Base-by-base conservation (phyloP, 2,797 vertebrate genomes). In the Delichon dasypus region DNA sequence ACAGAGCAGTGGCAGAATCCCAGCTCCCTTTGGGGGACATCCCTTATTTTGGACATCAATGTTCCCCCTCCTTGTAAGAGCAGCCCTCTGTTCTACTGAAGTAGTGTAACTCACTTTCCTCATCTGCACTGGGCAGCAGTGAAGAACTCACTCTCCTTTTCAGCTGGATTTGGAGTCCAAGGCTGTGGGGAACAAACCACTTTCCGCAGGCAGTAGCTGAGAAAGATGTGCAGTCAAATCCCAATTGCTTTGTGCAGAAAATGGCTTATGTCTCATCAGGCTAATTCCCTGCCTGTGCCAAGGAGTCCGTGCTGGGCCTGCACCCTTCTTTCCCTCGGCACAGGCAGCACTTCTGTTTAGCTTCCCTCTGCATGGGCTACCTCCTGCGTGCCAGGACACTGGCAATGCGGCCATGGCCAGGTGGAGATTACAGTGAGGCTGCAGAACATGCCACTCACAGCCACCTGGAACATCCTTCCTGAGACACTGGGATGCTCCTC, bases 361-460 rank as follows among this genome's bases (percentile, higher is more conserved):
- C 36, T 73, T 58, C 16, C 30, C 11, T 20, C 8, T 27, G 30
- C 5, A 0, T 0, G 0, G 27, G 30, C 16, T 40, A 40, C 26
- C 58, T 68, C 11, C 40, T 0, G 1, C 50, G 13, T 77, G 17
- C 61, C 61, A 66, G 57, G 64, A 47, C 10, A 4, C 38, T 57
- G 72, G 38, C 2, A 3, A 20, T 25, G 44, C 47, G 55, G 60
- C 18, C 22, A 6, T 1, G 6, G 27, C 40, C 64, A 85, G n/a
- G 36, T 44, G 30, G 74, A 45, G 51, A 45, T 82, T 84, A 58
- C 86, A 62, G 64, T 38, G 72, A 67, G 51, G 51, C 40, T 88
- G 50, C 3, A 10, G 20, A 44, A 73, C 1, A 2, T 18, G 53
- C 14, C 0, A 0, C 51, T 48, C 44, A 32, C 44, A 68, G 61